Evolutionary conservation across 2,113 vertebrate genomes (phyloP), one percentile per base, ranked within the genome.

Genomic region (Desmodus rotundus): DNA sequence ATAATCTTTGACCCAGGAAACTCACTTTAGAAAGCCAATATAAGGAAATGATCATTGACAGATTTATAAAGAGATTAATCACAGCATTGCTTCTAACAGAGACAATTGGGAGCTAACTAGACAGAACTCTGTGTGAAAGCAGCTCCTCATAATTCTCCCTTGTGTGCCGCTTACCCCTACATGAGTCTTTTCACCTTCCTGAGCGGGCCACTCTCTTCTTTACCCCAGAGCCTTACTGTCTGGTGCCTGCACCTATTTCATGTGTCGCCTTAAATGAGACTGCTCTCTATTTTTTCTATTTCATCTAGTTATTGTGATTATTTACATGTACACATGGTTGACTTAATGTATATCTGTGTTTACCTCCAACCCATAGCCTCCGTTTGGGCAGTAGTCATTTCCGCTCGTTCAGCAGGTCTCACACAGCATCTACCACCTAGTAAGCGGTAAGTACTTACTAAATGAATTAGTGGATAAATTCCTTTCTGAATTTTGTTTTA

Each of bases 221-320:
- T 10, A 11, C 1, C 6, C 13, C 12, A 20, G 15, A 52, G 26
- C 8, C 41, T 3, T 1, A 20, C 20, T 33, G 10, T 11, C n/a
- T 61, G 15, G 8, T 54, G 54, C 74, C 47, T 16, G 12, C 11
- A 47, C n/a, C 2, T 85, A 41, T 20, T 54, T 41, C 38, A 17
- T 0, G 2, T 7, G 19, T 43, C 24, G 31, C 17, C 43, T 50
- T 38, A 85, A 65, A 52, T 36, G 63, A 58, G 31, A 50, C 5
- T 52, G 14, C 15, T 77, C 45, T 33, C 2, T 41, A 45, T 15
- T 24, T 45, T 61, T 68, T 74, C 6, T 83, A 24, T 43, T 90
- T 54, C 58, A 43, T 28, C 43, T 19, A 20, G 41, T 15, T 47
- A 3, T 52, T 28, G 16, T 24, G 17, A 58, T 41, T 72, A 47